A percentile compares a stretch with the other conserved stretches of the same genome.
These are phyloP conservation scores for Drosophila ercepeae DNA, from an alignment of 1,140 invertebrate species.

Conservation along the genomic window DNA sequence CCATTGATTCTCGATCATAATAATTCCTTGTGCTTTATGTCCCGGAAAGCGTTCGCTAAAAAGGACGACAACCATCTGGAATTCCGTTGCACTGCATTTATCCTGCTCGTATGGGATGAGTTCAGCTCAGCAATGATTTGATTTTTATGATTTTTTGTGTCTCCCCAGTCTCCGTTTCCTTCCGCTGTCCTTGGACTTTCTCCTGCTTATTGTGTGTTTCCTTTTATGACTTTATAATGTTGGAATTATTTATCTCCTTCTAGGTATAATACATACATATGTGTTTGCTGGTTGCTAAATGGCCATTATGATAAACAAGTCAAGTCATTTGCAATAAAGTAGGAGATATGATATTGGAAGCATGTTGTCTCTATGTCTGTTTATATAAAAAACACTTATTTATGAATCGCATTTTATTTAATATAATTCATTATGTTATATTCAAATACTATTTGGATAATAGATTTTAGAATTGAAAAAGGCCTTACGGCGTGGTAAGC, in stretches of 20 bases:
- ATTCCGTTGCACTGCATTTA: conserved; percentile 63
- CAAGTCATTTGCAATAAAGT: conserved; percentile 6
- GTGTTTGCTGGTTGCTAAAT: not conserved
- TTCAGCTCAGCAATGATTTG: conserved; percentile 49
- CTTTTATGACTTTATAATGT: conserved; percentile 52
- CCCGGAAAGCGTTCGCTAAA: conserved; percentile 51
- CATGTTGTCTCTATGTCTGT: not conserved
- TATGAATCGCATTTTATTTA: no score
- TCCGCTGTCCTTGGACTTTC: conserved; percentile 13
- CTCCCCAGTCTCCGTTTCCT: conserved; percentile 38
- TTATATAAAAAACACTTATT: no score
- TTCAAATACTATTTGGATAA: no score
- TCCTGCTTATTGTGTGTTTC: conserved; percentile 15
- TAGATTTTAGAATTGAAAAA: no score
- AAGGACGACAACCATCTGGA: conserved; percentile 49
- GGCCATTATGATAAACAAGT: not conserved
- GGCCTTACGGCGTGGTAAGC: no score
- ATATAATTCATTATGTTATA: no score
- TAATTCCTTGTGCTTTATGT: conserved; percentile 78
- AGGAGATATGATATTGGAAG: not conserved
- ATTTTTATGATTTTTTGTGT: conserved; percentile 59
- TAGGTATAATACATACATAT: not conserved
- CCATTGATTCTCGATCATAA: conserved; percentile 79
- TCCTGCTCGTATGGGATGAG: conserved; percentile 12
- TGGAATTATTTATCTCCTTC: conserved; percentile 6